Conservation (phyloP, 2,888 invertebrate genomes). For the Nowickia ferox region DNA sequence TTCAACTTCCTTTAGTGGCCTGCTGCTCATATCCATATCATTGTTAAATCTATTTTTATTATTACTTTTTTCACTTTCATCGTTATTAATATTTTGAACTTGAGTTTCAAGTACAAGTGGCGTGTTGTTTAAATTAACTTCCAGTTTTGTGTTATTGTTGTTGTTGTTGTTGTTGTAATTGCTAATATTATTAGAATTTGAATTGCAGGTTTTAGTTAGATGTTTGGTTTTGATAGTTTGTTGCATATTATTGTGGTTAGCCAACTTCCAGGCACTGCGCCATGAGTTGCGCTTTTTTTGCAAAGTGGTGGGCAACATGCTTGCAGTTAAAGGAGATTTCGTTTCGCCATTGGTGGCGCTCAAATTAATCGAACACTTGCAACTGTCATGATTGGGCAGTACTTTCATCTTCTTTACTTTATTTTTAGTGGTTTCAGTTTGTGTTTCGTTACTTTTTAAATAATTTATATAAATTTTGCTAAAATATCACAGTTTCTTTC, state of each 20-base stretch:
- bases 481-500: conserved; percentile 39
- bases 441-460: conserved; percentile 16
- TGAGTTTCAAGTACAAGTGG: conserved; percentile 7
- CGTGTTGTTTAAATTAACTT: conserved; percentile 14
- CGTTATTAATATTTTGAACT: conserved; percentile 16
- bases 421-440: background rate
- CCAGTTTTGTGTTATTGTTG: conserved; percentile 17
- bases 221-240: conserved; percentile 44
- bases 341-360: conserved; percentile 63
- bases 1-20: conserved; percentile 18
- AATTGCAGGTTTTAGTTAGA: conserved; percentile 41
- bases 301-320: conserved; percentile 69
- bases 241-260: conserved; percentile 59
- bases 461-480: conserved; percentile 4
- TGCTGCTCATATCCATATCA: background rate
- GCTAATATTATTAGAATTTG: conserved; percentile 22
- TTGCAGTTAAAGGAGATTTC: conserved; percentile 56
- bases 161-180: conserved; percentile 17
- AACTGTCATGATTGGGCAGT: conserved; percentile 75
- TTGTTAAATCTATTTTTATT: conserved; percentile 9
- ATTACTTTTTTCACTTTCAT: conserved; percentile 7
- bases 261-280: conserved; percentile 77
- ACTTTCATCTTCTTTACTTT: conserved; percentile 77
- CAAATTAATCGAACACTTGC: conserved; percentile 80
- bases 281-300: conserved; percentile 77